Conservation (phyloP, 2,797 vertebrate genomes). For the Gymnothorax reevesii region DNA sequence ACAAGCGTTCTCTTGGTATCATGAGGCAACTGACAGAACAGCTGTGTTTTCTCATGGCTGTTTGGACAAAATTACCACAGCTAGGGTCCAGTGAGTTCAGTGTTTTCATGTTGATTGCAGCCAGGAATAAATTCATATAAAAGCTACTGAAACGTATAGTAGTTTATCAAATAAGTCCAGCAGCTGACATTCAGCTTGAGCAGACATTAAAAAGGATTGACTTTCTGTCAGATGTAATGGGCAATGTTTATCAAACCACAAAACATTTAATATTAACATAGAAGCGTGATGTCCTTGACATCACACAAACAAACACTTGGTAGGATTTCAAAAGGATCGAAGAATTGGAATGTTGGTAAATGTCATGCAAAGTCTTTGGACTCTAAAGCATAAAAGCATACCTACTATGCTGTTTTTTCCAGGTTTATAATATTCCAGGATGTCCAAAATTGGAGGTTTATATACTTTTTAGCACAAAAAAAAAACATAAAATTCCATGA, state of each 20-base stretch:
- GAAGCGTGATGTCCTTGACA: not conserved
- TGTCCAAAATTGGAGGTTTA: no score
- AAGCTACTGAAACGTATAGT: not conserved
- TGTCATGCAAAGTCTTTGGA: not conserved
- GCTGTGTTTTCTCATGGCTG: not conserved
- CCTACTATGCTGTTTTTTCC: no score
- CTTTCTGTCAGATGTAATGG: not conserved
- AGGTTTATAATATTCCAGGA: no score
- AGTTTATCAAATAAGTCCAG: not conserved
- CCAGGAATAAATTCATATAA: not conserved
- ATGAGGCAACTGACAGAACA: not conserved
- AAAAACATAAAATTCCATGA: no score
- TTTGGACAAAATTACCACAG: not conserved
- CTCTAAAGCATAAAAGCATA: not conserved
- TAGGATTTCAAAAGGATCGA: not conserved
- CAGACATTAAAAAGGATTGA: not conserved
- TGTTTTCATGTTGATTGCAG: not conserved
- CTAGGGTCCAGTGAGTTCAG: not conserved
- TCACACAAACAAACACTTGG: not conserved
- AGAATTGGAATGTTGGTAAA: not conserved
- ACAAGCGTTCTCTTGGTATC: not conserved
- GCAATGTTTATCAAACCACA: not conserved
- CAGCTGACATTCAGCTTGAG: not conserved
- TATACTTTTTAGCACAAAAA: no score
- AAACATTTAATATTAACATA: not conserved